Percentiles rank a stretch among this genome's conserved stretches.
Evolutionary conservation across 2,888 invertebrate genomes (phyloP).

Genomic region (Papilio gigon): DNA sequence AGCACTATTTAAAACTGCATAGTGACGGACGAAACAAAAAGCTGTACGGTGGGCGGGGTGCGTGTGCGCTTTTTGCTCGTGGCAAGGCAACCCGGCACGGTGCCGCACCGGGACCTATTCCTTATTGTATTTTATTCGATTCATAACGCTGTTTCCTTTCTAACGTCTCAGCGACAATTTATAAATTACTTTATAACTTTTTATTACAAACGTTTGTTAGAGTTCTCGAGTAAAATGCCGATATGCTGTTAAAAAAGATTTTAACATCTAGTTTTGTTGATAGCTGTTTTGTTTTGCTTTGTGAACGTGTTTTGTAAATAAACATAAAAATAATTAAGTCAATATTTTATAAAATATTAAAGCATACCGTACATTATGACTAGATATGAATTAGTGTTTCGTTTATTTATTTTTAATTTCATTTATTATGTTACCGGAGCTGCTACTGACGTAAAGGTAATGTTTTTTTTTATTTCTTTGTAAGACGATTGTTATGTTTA

Average conservation of each 20-base stretch:
- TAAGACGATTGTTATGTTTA: background rate
- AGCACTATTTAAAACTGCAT: conserved; percentile 36
- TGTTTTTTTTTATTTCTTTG: conserved; percentile 42
- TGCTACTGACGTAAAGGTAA: conserved; percentile 71
- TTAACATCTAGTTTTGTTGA: conserved; percentile 54
- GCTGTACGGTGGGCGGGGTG: conserved; percentile 47
- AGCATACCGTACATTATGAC: conserved; percentile 63
- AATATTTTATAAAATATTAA: conserved; percentile 43
- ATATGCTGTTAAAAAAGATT: conserved; percentile 66
- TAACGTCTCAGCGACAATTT: conserved; percentile 64
- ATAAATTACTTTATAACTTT: conserved; percentile 48
- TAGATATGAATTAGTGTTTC: conserved; percentile 67
- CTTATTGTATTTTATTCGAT: conserved; percentile 76
- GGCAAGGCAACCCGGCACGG: conserved; percentile 57
- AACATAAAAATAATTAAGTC: conserved; percentile 51
- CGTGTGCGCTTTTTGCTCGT: conserved; percentile 60
- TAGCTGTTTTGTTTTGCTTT: conserved; percentile 62
- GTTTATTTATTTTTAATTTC: conserved; percentile 67
- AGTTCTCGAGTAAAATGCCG: conserved; percentile 54
- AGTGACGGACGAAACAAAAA: conserved; percentile 39
- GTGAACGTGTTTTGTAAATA: conserved; percentile 65
- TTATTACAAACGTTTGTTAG: conserved; percentile 49
- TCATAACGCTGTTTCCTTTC: conserved; percentile 68
- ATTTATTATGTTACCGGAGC: conserved; percentile 65
- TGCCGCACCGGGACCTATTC: conserved; percentile 64